Evolutionary conservation across 2,888 invertebrate genomes (phyloP), one percentile per base, ranked within the genome.

Genomic region (Synanthedon myopaeformis): DNA sequence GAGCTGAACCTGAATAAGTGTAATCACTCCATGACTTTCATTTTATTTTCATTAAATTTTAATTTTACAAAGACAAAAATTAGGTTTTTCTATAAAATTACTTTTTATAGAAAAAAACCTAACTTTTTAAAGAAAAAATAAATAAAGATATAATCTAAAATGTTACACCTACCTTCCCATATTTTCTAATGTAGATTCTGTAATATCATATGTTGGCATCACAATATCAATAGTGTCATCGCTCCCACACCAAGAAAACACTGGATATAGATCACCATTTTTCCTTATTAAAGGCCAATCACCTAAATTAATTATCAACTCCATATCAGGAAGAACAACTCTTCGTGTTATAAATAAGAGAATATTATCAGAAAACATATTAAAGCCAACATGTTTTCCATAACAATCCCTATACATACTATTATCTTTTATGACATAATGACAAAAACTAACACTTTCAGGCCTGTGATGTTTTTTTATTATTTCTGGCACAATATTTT

Each of bases 161-260:
- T 5, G 23, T 49, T 12, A 11, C 14, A 56, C 63, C 66, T 81
- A 94, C 96, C 95, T 92, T 67, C 96, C 96, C 96, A 98, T 96
- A 82, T 94, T 95, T 86, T 98, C 96, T 58, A 98, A 77, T 1
- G 96, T 92, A 12, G 98, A 93, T 82, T 97, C 95, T 0, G 96
- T 97, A 51, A 98, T 88, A 74, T 98, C 98, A 80, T 98, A 98
- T 1, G 98, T 98, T 6, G 98, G 98, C 89, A 98, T 89, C 35
- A 97, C 91, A 72, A 98, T 97, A 76, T 99, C 98, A 64, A 90
- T 86, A 4, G 94, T 92, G 56, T 94, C 92, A 55, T 91, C 89
- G 58, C 96, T 97, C 1, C 97, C 97, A 80, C 98, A 98, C 98
- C 98, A 99, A 13, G 98, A 98, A 73, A 98, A 94, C 57, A 99